These are phyloP conservation scores for Macrocentrus cingulum DNA, from an alignment of 1,140 invertebrate genomes.

Conservation along the genomic window DNA sequence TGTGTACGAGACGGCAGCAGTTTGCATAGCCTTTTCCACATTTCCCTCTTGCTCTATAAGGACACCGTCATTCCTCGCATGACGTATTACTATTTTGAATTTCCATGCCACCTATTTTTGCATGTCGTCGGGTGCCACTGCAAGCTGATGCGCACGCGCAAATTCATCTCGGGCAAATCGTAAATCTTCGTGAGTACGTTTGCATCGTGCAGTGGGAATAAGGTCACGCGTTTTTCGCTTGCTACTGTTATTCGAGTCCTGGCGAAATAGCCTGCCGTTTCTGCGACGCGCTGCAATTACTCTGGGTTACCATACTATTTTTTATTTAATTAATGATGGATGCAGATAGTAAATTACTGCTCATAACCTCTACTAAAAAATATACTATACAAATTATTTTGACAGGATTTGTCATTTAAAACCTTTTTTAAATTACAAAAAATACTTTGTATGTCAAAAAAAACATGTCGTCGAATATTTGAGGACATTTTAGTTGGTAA, in stretches of 20 bases:
- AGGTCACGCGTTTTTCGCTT: constrained; percentile 1
- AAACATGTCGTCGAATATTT: no score
- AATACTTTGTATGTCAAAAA: no score
- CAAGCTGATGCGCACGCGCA: background rate
- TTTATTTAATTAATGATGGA: background rate
- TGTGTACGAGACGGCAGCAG: no score
- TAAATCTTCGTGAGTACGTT: constrained; percentile 4
- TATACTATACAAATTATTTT: no score
- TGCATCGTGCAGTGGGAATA: background rate
- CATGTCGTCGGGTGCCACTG: background rate
- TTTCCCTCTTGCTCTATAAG: no score
- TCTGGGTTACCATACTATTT: background rate
- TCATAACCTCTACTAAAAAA: no score
- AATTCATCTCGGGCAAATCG: background rate
- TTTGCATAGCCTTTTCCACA: no score
- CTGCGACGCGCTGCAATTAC: background rate
- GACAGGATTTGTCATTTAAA: no score
- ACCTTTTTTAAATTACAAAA: no score
- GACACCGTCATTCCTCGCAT: background rate
- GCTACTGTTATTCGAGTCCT: background rate
- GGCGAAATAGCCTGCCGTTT: no score
- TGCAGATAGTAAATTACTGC: no score
- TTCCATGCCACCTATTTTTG: background rate
- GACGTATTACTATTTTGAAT: background rate
- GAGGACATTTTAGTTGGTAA: no score